Conservation (phyloP, 2,113 vertebrate species). For the Leptobrachium leishanense region DNA sequence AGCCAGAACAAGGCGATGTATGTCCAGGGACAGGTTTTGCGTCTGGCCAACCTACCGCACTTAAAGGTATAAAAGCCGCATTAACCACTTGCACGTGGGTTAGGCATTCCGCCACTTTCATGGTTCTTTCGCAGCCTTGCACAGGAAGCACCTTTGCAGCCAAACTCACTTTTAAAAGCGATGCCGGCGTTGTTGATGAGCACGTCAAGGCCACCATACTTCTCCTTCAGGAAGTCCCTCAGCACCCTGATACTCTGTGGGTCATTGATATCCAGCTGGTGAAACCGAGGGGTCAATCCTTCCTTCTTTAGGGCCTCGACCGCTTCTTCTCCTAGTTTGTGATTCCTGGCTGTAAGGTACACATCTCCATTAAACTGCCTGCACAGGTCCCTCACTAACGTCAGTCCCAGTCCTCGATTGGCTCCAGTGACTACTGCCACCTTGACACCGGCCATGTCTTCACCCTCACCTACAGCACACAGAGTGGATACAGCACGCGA, state of each 20-base stretch:
- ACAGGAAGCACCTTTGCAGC: too few species aligned
- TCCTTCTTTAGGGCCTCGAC: constrained; percentile 73
- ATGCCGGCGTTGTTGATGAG: constrained; percentile 59
- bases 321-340: constrained; percentile 65
- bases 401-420: constrained; percentile 89
- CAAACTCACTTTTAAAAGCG: constrained; percentile 16
- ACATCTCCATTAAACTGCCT: constrained; percentile 78
- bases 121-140: too few species aligned
- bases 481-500: too few species aligned
- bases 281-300: constrained; percentile 75
- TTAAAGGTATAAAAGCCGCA: too few species aligned
- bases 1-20: too few species aligned
- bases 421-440: constrained; percentile 87
- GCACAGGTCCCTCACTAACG: constrained; percentile 77
- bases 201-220: constrained; percentile 85
- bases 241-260: constrained; percentile 73
- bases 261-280: constrained; percentile 85
- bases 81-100: too few species aligned
- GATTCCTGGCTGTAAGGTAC: constrained; percentile 78
- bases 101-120: too few species aligned
- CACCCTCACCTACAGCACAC: too few species aligned
- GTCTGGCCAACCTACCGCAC: too few species aligned
- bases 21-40: too few species aligned
- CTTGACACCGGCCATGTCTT: constrained; percentile 24
- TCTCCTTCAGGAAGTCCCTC: constrained; percentile 75